Base-by-base conservation (phyloP, 2,888 invertebrate species). In the Ypsolopha sequella region DNA sequence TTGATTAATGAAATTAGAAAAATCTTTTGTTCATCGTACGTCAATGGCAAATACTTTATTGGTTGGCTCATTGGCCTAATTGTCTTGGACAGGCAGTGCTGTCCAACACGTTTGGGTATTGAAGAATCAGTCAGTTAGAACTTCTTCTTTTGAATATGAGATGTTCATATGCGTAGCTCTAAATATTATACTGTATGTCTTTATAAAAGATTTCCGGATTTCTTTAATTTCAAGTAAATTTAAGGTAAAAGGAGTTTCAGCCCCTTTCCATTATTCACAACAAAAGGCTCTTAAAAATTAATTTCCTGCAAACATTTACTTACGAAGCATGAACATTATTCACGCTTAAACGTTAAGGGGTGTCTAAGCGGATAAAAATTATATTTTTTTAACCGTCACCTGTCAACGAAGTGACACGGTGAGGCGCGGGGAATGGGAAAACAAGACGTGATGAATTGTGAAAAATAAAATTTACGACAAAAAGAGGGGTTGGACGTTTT, bases 391-490 rank as follows among this genome's bases (percentile, higher is more conserved):
- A 65, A 60, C 70, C 70, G 73, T 74, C 73, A 74, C 76, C 74
- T 73, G 76, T 74, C 73, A 76, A 10, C 13, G 9, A n/a, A 13
- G 46, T 46, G 24, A 46, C 46, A 33, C 10, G 39, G 43, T 24
- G 33, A 36, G 47, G 13, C 39, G 7, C n/a, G 36, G 9, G 52
- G 44, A 10, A 36, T n/a, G 35, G 45, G 24, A 24, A 35, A 34
- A 24, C 49, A 41, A 49, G 39, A 38, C 39, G 49, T 49, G 49
- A 78, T 72, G 76, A 77, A 78, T 77, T 73, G 77, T 70, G 70
- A 62, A 70, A 73, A 78, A 74, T 78, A 76, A 77, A 78, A 78
- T 77, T 78, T 74, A 78, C 76, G 67, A 68, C 68, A 65, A 70
- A 70, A 72, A 33, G 36, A 47, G 36, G 36, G 47, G 43, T n/a